Evolutionary conservation across 2,113 vertebrate genomes (phyloP), one percentile per base, ranked within the genome.

Genomic region (Charadrius vociferus): DNA sequence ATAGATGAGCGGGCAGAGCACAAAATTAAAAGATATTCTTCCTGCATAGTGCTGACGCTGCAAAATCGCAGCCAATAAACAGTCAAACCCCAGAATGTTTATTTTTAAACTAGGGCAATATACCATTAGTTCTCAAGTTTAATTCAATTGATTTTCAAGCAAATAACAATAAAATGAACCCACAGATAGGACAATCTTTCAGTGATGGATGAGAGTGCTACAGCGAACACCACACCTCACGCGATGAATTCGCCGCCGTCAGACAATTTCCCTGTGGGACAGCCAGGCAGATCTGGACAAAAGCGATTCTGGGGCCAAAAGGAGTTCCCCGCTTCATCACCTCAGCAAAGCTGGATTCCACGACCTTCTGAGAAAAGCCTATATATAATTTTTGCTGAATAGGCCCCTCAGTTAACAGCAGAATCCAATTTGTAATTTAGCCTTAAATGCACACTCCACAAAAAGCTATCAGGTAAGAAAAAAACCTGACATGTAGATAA

Each of bases 351-450:
- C 80, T 16, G 93, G 88, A 90, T 91, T 93, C 95, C 95, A 73
- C 88, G 93, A 98, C 88, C 94, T 97, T 97, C 95, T 68, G 82
- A 80, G 86, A 79, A 91, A 97, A 97, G 56, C 67, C 92, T 84
- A 95, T 86, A 94, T 84, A 95, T 97, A 90, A 83, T 83, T 98
- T 98, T 85, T 98, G 97, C 96, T 97, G 93, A 97, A 97, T 95
- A 95, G 85, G 84, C 87, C 82, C 81, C 97, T 97, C 86, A 81
- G 90, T 96, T 96, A 97, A 96, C 97, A 98, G 96, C 93, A 98
- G 96, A 98, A 98, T 97, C 96, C 97, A 98, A 97, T 98, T 96
- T 98, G 97, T 96, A 98, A 98, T 98, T 95, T 97, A 95, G 95
- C 92, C 95, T 97, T 97, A 98, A 98, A 97, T 97, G 94, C 95